Conservation (phyloP, 2,797 vertebrate genomes). For the Sus cebifrons region DNA sequence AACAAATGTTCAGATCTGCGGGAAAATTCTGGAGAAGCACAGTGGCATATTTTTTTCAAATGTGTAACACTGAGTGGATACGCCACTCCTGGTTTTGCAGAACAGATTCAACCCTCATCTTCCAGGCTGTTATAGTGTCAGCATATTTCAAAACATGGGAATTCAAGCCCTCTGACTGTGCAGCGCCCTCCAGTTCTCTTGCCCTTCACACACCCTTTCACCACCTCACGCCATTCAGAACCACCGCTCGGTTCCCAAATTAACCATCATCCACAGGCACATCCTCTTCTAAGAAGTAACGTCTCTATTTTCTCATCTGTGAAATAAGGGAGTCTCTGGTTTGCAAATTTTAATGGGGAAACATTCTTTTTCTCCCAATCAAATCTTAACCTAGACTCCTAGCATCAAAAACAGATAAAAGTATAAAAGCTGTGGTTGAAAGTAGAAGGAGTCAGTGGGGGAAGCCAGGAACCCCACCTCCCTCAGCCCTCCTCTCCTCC, state of each 20-base stretch:
- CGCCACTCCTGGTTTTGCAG: neutral
- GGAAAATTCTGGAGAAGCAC: neutral
- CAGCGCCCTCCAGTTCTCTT: neutral
- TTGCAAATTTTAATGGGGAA: neutral
- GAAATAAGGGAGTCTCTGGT: neutral
- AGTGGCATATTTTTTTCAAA: neutral
- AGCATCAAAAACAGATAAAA: slow-evolving; percentile 44
- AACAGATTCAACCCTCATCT: neutral
- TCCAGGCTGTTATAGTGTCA: neutral
- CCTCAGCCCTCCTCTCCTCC: neutral
- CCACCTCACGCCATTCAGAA: neutral
- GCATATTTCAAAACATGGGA: neutral
- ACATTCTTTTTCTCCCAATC: neutral
- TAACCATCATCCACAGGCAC: neutral
- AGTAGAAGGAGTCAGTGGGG: neutral
- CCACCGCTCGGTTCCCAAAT: neutral
- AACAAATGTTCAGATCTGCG: neutral
- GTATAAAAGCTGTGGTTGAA: neutral
- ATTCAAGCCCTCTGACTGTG: neutral
- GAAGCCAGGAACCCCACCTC: neutral
- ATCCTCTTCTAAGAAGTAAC: neutral
- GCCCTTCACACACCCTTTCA: neutral
- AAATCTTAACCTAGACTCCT: neutral
- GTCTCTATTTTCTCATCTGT: neutral
- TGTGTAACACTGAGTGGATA: no score